phyloP scores from a whole-genome alignment of 2,888 invertebrate species.

The Girardia tigrina region DNA sequence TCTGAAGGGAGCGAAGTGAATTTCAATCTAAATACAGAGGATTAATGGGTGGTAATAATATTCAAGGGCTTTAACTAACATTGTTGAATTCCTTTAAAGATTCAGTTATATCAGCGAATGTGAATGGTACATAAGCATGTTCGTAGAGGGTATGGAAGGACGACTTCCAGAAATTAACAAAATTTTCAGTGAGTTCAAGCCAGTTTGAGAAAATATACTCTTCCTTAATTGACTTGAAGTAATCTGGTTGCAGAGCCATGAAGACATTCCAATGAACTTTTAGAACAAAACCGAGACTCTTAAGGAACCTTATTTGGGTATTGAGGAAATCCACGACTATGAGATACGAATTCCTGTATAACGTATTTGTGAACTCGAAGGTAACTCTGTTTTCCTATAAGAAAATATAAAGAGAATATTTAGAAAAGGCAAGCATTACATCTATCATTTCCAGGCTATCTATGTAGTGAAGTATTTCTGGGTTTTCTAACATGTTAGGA shows the following conservation, averaged over 20 bases:
- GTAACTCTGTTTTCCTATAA: background rate
- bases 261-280: background rate
- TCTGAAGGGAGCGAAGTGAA: background rate
- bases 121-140: background rate
- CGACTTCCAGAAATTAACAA: background rate
- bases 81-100: conserved; percentile 11
- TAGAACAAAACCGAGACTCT: background rate
- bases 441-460: background rate
- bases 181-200: background rate
- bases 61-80: background rate
- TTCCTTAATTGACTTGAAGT: background rate
- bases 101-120: background rate
- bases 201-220: background rate
- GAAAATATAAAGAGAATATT: background rate
- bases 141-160: background rate
- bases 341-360: background rate
- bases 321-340: background rate
- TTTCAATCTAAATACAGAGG: background rate
- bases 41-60: background rate
- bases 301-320: background rate
- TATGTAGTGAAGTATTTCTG: background rate
- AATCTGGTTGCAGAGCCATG: background rate
- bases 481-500: too few relatives aligned
- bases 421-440: background rate
- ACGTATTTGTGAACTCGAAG: background rate